Conservation (phyloP, 2,888 invertebrate genomes). For the Seira ritae region DNA sequence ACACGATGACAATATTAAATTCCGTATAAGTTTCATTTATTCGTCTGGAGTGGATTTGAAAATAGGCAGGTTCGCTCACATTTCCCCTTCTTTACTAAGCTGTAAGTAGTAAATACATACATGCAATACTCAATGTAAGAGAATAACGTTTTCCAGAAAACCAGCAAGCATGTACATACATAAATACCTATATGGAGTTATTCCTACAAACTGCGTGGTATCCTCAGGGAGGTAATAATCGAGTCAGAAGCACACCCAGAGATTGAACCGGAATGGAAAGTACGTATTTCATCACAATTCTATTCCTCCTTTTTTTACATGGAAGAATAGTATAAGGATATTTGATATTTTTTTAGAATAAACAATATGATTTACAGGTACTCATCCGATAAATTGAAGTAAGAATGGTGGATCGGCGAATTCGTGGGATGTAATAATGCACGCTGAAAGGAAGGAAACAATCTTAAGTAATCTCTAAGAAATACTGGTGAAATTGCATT, state of each 20-base stretch:
- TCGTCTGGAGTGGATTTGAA: background rate
- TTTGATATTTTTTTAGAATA: no score
- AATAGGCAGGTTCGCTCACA: background rate
- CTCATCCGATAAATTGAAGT: slow-evolving; percentile 1
- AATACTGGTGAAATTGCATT: no score
- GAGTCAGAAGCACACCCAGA: slow-evolving; percentile 7
- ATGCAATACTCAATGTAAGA: no score
- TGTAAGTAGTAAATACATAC: background rate
- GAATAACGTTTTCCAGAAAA: no score
- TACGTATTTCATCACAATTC: background rate
- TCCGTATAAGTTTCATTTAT: background rate
- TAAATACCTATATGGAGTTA: background rate
- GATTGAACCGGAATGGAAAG: slow-evolving; percentile 2
- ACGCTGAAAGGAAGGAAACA: background rate
- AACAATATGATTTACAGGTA: background rate
- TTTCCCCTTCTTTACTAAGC: no score
- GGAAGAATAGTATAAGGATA: background rate
- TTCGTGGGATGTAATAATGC: background rate
- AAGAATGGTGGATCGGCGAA: background rate
- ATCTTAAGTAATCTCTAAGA: no score
- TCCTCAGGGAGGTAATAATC: slow-evolving; percentile 16
- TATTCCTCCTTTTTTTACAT: background rate
- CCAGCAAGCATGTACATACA: no score
- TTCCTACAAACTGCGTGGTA: background rate
- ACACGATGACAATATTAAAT: slow-evolving; percentile 12